Evolutionary conservation across 2,113 vertebrate genomes (phyloP).

Genomic region (Lamprologus speciosus): DNA sequence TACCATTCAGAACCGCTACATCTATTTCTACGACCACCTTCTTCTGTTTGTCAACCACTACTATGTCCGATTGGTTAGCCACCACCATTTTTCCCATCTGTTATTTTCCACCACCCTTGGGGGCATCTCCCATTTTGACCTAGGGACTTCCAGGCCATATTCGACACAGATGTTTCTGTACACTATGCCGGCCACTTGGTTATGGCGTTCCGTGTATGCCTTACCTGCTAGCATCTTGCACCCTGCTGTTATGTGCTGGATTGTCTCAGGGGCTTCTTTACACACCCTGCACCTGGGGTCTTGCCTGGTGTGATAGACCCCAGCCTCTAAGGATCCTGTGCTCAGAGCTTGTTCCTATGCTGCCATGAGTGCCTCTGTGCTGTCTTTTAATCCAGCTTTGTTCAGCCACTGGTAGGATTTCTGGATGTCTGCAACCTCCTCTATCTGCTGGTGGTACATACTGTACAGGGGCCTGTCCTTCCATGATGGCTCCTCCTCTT

Average conservation of each 20-base stretch:
- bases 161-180: background rate
- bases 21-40: background rate
- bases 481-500: background rate
- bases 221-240: background rate
- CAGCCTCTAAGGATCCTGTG: background rate
- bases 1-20: background rate
- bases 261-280: too few relatives aligned
- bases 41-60: background rate
- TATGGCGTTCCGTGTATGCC: fast-evolving
- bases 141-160: background rate
- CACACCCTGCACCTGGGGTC: too few relatives aligned
- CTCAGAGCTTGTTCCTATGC: background rate
- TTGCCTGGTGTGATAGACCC: background rate
- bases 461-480: background rate
- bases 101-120: background rate
- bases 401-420: background rate
- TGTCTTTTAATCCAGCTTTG: background rate
- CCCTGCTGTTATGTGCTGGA: background rate
- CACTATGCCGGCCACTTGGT: background rate
- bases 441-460: background rate
- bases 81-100: background rate
- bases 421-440: background rate
- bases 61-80: background rate
- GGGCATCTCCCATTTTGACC: background rate
- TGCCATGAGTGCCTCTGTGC: background rate